Conservation (phyloP, 2,797 vertebrate genomes). For the Sebastes matsubarae region DNA sequence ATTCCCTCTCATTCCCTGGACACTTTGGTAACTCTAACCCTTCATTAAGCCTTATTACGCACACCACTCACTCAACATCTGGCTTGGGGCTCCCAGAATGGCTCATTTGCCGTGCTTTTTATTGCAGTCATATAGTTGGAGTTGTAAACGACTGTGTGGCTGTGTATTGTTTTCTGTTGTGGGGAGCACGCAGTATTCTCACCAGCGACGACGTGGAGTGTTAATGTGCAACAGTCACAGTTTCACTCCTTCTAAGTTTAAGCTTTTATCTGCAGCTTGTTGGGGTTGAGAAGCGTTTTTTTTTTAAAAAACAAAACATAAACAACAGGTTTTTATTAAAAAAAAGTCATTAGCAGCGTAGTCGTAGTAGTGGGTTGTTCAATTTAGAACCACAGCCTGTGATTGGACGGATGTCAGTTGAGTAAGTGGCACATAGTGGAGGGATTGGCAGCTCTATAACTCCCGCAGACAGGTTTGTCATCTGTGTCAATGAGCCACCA, state of each 20-base stretch:
- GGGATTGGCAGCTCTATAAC: constrained; percentile 78
- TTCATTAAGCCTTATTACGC: constrained; percentile 84
- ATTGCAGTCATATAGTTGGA: constrained; percentile 84
- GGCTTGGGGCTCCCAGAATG: constrained; percentile 80
- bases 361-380: constrained; percentile 53
- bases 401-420: constrained; percentile 62
- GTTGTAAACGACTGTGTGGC: constrained; percentile 85
- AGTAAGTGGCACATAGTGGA: constrained; percentile 44
- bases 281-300: background rate
- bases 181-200: constrained; percentile 59
- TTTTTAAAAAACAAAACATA: background rate
- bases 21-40: constrained; percentile 78
- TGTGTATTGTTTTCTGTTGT: constrained; percentile 78
- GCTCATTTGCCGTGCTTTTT: constrained; percentile 84
- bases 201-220: constrained; percentile 54
- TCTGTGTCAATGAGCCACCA: constrained; percentile 80
- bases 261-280: constrained; percentile 23
- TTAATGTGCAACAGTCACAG: constrained; percentile 57
- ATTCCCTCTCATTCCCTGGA: constrained; percentile 77
- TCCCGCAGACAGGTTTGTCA: constrained; percentile 80
- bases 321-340: constrained; percentile 33
- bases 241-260: constrained; percentile 21
- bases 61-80: constrained; percentile 82
- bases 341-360: constrained; percentile 31
- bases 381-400: constrained; percentile 47